Conservation (phyloP, 2,113 vertebrate species). For the Drymodes brunneopygia region DNA sequence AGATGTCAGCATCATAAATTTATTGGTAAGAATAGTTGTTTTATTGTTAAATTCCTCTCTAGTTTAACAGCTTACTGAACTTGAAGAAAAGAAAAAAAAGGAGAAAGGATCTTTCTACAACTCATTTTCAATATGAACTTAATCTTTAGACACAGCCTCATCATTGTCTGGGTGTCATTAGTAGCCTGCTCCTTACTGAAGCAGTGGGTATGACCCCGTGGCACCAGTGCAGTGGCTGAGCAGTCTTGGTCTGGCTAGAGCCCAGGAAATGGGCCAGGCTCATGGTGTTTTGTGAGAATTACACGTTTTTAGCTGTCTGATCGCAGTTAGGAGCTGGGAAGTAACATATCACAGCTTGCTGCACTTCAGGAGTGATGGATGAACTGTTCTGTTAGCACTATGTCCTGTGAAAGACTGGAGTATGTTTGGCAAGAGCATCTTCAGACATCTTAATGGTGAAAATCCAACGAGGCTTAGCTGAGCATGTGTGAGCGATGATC, state of each 20-base stretch:
- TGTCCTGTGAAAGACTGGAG: neutral
- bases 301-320: neutral
- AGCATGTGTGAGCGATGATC: neutral
- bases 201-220: neutral
- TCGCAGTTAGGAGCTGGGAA: neutral
- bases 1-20: neutral
- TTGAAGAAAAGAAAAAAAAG: neutral
- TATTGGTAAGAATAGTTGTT: neutral
- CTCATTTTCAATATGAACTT: neutral
- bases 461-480: slow-evolving; percentile 16
- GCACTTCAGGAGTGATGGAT: neutral
- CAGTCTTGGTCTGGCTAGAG: neutral
- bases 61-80: neutral
- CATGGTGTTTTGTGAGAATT: neutral
- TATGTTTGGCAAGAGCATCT: slow-evolving; percentile 10
- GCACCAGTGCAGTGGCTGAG: neutral
- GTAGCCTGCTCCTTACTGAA: neutral
- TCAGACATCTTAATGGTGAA: neutral
- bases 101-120: neutral
- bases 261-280: neutral
- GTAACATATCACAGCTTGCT: neutral
- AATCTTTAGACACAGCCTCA: neutral
- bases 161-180: neutral
- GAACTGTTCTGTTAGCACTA: neutral
- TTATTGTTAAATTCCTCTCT: neutral